phyloP scores from a whole-genome alignment of 1,140 invertebrate genomes.

The Lethrus apterus region DNA sequence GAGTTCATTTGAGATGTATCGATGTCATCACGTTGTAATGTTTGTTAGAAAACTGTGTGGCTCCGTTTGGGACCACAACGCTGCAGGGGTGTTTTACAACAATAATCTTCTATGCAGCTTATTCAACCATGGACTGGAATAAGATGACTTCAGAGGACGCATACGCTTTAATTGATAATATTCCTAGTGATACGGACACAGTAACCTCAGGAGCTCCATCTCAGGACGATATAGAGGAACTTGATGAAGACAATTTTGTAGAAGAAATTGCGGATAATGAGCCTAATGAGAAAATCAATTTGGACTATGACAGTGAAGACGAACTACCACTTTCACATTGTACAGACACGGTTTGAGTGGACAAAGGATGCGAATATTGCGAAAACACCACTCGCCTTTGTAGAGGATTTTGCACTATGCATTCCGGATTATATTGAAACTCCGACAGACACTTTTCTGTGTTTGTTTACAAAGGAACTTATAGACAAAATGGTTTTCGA shows the following conservation, averaged over 20 bases:
- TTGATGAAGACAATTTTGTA: background rate
- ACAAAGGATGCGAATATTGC: background rate
- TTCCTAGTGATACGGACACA: background rate
- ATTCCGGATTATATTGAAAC: constrained; percentile 11
- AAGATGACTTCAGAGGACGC: background rate
- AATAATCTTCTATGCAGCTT: background rate
- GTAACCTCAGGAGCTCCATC: background rate
- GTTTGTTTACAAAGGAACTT: constrained; percentile 8
- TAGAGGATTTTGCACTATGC: background rate
- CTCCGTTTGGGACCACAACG: no score
- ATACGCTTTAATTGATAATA: constrained; percentile 1
- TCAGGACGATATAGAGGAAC: background rate
- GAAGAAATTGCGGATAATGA: background rate
- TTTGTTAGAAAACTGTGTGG: no score
- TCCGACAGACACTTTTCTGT: constrained; percentile 11
- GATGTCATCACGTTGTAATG: background rate
- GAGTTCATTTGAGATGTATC: background rate
- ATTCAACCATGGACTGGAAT: background rate
- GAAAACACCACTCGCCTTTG: background rate
- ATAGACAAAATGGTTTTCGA: constrained; percentile 4
- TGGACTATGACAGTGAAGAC: background rate
- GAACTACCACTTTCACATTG: background rate
- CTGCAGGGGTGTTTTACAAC: no score
- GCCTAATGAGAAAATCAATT: background rate
- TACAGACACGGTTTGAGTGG: background rate